These are phyloP conservation scores for Mormyrops attenuatus DNA, from an alignment of 2,797 vertebrate species.

Conservation along the genomic window DNA sequence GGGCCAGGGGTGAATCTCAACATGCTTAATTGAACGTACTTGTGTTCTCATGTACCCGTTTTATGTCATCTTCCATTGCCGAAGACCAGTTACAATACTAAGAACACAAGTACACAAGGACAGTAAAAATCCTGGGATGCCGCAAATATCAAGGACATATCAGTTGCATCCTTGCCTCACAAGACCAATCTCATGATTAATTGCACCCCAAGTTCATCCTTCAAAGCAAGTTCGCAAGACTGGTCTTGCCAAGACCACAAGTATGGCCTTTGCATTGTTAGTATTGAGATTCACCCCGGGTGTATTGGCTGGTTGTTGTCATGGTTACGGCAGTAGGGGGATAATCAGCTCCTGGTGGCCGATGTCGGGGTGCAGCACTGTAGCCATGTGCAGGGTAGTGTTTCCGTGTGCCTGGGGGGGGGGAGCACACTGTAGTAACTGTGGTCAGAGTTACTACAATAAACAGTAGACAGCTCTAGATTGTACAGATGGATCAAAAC, in stretches of 20 bases:
- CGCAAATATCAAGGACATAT: not conserved
- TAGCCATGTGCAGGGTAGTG: constrained; percentile 52
- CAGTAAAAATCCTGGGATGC: not conserved
- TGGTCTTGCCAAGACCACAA: not conserved
- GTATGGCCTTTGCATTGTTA: not conserved
- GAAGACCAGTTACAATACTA: not conserved
- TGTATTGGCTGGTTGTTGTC: constrained; percentile 50
- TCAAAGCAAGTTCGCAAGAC: not conserved
- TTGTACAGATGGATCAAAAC: not conserved
- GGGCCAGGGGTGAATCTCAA: constrained; percentile 32
- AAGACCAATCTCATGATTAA: not conserved
- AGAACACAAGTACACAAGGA: not conserved
- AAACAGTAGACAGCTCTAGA: not conserved
- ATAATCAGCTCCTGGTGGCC: constrained; percentile 46
- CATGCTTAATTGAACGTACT: not conserved
- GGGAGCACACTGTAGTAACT: too few relatives aligned
- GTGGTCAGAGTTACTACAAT: not conserved
- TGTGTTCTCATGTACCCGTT: not conserved
- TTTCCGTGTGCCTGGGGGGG: constrained; percentile 48
- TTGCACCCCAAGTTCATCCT: not conserved
- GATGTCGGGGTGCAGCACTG: constrained; percentile 32
- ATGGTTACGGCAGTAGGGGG: constrained; percentile 42
- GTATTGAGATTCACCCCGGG: not conserved
- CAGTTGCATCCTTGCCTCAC: not conserved
- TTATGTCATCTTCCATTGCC: not conserved